Base-by-base conservation (phyloP, 2,888 invertebrate genomes). In the Papilio gigon region DNA sequence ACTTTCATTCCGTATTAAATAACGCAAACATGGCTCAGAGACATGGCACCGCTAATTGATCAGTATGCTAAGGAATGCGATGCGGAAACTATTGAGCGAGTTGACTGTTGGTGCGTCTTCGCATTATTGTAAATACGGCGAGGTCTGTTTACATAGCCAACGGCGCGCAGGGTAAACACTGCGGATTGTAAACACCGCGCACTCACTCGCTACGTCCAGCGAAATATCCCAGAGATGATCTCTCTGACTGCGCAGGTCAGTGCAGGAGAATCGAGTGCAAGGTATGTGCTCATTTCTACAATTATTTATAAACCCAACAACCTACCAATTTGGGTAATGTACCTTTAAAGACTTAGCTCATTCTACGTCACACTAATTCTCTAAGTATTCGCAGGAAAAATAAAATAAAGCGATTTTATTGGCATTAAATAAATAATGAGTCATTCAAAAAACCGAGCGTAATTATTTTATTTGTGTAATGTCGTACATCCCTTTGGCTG, bases 131-230 rank as follows among this genome's bases (percentile, higher is more conserved):
- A 56, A 56, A 56, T 56, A 56, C 30, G 17, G 17, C 12, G n/a
- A 56, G n/a, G 30, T 56, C 53, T 56, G 53, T 30, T 56, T 56
- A 56, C 53, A 56, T 30, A 56, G 53, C 53, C n/a, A 56, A 27
- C 6, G 53, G 30, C 22, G 30, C 17, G 22, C n/a, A 42, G 8
- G 30, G 53, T 30, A 17, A 30, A 56, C n/a, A 56, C n/a, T 8
- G n/a, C 53, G 53, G 30, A n/a, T 56, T 56, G 53, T 56, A 56
- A 56, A 56, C 53, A 53, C 25, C 9, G 27, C 30, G 27, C 50
- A 53, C 27, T 47, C 47, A 47, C 20, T 53, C 27, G 27, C 30
- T 14, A 27, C 53, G 53, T 17, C n/a, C n/a, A 56, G 53, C 30
- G 14, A 56, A 56, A 56, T 56, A 17, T 56, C 53, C 53, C 3